phyloP scores from a whole-genome alignment of 2,888 invertebrate genomes.

The Brenthis daphne region DNA sequence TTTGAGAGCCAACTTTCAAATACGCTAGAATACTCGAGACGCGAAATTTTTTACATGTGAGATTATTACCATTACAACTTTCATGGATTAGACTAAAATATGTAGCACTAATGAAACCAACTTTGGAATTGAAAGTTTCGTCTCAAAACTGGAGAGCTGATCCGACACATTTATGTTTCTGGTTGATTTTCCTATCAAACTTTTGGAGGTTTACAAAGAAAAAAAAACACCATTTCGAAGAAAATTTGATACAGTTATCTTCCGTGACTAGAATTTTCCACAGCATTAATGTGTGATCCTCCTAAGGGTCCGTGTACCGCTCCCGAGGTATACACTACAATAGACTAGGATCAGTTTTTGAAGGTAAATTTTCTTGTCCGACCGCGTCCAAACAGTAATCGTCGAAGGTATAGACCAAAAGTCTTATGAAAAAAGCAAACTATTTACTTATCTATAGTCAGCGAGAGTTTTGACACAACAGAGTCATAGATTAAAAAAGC shows the following conservation, averaged over 20 bases:
- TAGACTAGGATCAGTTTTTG: constrained; percentile 63
- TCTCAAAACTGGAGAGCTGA: constrained; percentile 49
- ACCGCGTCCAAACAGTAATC: constrained; percentile 28
- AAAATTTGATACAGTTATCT: constrained; percentile 67
- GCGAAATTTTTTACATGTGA: neutral
- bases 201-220: constrained; percentile 79
- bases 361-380: constrained; percentile 42
- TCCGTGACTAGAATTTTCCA: constrained; percentile 69
- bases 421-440: neutral
- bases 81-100: too few relatives aligned
- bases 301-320: constrained; percentile 61
- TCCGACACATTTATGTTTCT: constrained; percentile 61
- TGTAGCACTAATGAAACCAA: too few relatives aligned
- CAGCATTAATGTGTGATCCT: constrained; percentile 66
- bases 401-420: constrained; percentile 1
- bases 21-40: neutral
- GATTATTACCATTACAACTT: neutral
- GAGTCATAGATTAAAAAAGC: constrained; percentile 10
- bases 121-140: constrained; percentile 5
- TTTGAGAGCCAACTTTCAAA: constrained; percentile 43
- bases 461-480: neutral
- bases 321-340: constrained; percentile 52
- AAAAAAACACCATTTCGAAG: constrained; percentile 69
- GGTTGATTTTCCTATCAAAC: constrained; percentile 80
- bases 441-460: constrained; percentile 16